Conservation (phyloP, 2,797 vertebrate genomes). For the Xiphophorus birchmanni region DNA sequence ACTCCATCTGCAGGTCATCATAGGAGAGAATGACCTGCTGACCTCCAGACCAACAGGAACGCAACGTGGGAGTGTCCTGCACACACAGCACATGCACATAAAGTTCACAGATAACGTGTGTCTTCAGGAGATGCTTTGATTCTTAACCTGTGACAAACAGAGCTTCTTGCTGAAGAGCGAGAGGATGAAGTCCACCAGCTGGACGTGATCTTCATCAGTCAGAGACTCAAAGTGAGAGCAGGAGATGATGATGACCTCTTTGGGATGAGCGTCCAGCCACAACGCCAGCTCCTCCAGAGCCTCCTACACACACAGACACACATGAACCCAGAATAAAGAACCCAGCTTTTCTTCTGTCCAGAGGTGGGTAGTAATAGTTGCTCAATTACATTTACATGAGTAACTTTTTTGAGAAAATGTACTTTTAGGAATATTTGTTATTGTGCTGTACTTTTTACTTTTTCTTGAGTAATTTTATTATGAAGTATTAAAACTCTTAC, state of each 20-base stretch:
- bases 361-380: no score
- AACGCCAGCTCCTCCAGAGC: conserved; percentile 79
- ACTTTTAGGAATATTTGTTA: no score
- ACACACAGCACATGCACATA: not conserved
- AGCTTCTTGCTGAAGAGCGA: conserved; percentile 80
- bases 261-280: conserved; percentile 85
- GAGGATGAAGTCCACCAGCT: conserved; percentile 78
- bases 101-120: not conserved
- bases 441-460: no score
- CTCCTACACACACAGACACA: conserved; percentile 69
- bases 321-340: not conserved
- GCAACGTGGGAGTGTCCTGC: conserved; percentile 84
- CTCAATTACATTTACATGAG: no score
- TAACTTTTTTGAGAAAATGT: no score
- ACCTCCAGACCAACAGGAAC: conserved; percentile 81
- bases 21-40: conserved; percentile 89
- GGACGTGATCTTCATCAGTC: conserved; percentile 73
- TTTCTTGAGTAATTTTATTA: no score
- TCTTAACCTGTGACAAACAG: conserved; percentile 80
- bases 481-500: no score
- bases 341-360: not conserved
- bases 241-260: conserved; percentile 83
- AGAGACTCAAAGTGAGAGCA: conserved; percentile 85
- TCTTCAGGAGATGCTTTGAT: not conserved
- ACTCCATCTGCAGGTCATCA: conserved; percentile 63